Evolutionary conservation across 2,797 vertebrate species (phyloP).

Genomic region (Arnoldichthys spilopterus): DNA sequence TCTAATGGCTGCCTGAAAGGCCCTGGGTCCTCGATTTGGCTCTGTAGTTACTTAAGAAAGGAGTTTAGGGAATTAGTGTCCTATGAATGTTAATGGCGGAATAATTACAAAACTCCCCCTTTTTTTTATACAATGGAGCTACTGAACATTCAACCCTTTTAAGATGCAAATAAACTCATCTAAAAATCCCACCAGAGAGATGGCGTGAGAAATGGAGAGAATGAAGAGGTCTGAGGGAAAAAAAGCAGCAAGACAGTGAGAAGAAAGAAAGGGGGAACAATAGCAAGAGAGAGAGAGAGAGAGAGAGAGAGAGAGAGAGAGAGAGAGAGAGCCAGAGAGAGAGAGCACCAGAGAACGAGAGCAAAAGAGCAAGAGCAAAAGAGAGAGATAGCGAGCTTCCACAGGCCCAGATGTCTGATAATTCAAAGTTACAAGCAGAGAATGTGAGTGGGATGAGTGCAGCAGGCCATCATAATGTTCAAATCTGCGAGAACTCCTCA

Average conservation of each 20-base stretch:
- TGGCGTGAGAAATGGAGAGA: constrained; percentile 66
- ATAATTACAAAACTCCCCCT: constrained; percentile 87
- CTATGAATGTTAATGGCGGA: constrained; percentile 83
- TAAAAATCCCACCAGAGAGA: constrained; percentile 86
- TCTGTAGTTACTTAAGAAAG: constrained; percentile 81
- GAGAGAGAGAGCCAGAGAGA: constrained; percentile 40
- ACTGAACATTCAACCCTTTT: constrained; percentile 87
- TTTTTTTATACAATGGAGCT: constrained; percentile 87
- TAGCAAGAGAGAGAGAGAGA: background rate
- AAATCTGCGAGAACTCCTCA: constrained; percentile 61
- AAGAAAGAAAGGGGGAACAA: constrained; percentile 41
- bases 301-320: background rate
- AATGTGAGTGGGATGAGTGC: constrained; percentile 50
- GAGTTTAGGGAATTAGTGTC: constrained; percentile 83
- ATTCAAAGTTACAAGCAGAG: constrained; percentile 85
- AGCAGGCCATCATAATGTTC: constrained; percentile 45
- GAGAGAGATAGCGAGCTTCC: background rate
- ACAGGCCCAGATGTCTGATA: constrained; percentile 70
- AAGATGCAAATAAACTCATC: constrained; percentile 87
- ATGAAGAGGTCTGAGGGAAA: constrained; percentile 61
- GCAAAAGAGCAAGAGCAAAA: background rate
- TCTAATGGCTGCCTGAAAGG: constrained; percentile 69
- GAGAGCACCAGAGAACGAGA: constrained; percentile 20
- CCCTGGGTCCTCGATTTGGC: constrained; percentile 72
- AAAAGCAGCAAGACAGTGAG: background rate